Conservation (phyloP, 2,113 vertebrate species). For the Pachyramphus minor region DNA sequence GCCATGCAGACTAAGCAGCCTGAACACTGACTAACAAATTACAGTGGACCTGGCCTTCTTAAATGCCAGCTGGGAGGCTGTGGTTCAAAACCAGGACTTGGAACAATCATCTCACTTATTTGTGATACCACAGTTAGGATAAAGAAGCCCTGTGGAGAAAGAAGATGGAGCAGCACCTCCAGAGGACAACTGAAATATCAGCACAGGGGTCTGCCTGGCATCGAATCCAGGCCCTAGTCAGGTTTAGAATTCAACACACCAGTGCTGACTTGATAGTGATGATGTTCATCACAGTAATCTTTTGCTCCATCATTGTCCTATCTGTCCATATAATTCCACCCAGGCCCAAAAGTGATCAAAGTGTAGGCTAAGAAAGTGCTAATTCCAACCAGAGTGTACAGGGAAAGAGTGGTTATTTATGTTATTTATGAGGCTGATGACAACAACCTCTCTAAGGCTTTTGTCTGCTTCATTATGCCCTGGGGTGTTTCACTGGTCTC, state of each 20-base stretch:
- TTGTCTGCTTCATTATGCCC: not conserved
- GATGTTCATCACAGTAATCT: not conserved
- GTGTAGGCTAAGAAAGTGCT: not conserved
- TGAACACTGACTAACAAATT: not conserved
- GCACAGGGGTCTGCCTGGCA: not conserved
- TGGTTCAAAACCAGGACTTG: not conserved
- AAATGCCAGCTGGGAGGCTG: not conserved
- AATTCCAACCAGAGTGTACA: not conserved
- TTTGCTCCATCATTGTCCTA: not conserved
- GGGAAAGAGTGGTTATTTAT: not conserved
- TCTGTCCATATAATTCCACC: not conserved
- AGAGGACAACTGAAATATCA: not conserved
- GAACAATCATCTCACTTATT: not conserved
- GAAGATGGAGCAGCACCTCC: not conserved
- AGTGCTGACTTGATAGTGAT: not conserved
- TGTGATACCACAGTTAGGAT: not conserved
- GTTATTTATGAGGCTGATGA: too few species aligned
- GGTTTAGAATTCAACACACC: not conserved
- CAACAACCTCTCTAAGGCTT: not conserved
- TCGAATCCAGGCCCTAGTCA: not conserved
- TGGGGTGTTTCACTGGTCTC: not conserved
- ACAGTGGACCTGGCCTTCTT: not conserved
- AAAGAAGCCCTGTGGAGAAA: not conserved
- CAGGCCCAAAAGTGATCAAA: not conserved
- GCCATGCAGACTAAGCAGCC: not conserved